Evolutionary conservation across 2,888 invertebrate genomes (phyloP).

Genomic region (Leucophenga maculata): DNA sequence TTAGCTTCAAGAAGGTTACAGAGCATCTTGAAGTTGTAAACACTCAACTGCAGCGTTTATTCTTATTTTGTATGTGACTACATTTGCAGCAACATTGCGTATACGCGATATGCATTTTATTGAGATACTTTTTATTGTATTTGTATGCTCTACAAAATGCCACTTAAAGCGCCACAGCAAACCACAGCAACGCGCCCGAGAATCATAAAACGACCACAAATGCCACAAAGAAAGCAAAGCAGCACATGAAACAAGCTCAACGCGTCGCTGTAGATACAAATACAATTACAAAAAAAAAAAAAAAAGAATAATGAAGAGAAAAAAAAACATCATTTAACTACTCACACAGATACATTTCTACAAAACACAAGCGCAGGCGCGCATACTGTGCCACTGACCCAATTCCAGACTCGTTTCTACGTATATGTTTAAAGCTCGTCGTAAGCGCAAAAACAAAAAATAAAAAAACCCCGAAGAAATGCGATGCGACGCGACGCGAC

Average conservation of each 20-base stretch:
- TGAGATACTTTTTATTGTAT: not conserved
- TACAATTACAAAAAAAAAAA: conserved; percentile 37
- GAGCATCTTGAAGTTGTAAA: too few species aligned
- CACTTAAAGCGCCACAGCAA: not conserved
- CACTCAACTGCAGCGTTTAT: too few species aligned
- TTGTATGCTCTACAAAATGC: not conserved
- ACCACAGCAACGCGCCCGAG: conserved; percentile 1
- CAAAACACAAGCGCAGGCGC: conserved; percentile 42
- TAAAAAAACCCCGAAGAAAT: not conserved
- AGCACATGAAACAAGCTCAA: conserved; percentile 18
- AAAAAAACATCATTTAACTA: conserved; percentile 42
- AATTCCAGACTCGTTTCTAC: conserved; percentile 63
- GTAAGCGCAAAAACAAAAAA: not conserved
- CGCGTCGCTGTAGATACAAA: conserved; percentile 22
- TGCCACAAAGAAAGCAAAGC: conserved; percentile 56
- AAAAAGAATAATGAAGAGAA: conserved; percentile 37
- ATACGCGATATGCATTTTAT: too few species aligned
- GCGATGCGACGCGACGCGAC: not conserved
- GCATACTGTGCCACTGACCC: conserved; percentile 64
- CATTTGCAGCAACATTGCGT: too few species aligned
- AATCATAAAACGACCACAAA: conserved; percentile 55
- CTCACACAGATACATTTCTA: conserved; percentile 29
- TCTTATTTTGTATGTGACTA: too few species aligned
- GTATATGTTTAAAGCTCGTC: conserved; percentile 2
- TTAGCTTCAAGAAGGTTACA: too few species aligned